Base-by-base conservation (phyloP, 2,113 vertebrate species). In the Rhinoptilus africanus region DNA sequence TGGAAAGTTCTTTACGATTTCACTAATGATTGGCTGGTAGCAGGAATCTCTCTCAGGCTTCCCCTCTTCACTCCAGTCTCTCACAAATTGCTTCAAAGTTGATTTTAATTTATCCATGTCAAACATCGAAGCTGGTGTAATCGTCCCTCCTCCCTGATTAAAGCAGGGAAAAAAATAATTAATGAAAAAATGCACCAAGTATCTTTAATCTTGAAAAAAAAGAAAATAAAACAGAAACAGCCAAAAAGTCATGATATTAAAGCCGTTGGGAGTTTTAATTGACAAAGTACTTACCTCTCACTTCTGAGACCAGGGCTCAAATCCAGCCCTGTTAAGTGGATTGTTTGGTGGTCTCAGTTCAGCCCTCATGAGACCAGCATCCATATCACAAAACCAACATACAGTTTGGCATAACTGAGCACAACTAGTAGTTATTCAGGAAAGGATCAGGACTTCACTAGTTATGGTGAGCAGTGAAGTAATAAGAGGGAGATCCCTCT, bases 51-150 rank as follows among this genome's bases (percentile, higher is more conserved):
- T 98, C 94, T 99, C 99, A 30, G 97, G 95, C 93, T 98, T 98
- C 71, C 99, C 99, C 28, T 96, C 97, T 88, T 99, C 99, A 94
- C 99, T 99, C 99, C 99, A 99, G 96, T 99, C 99, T 96, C 99
- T 98, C 82, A 99, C 99, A 98, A 99, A 99, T 96, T 99, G 99
- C 97, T 99, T 99, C 96, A 99, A 98, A 45, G 99, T 99, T 27
- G 99, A 99, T 91, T 99, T 99, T 54, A 99, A 98, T 93, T 99
- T 99, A 98, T 99, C 99, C 99, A 99, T 99, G 97, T 99, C 99
- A 97, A 99, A 99, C 3, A 98, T 99, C 28, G 99, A 98, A 35
- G 99, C 98, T 30, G 99, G 98, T 11, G 97, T 98, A 72, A 97
- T 95, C 95, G 99, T 99, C 86, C 97, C 98, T 90, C 94, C 96